phyloP scores from a whole-genome alignment of 2,113 vertebrate species.

The Sorex fumeus region DNA sequence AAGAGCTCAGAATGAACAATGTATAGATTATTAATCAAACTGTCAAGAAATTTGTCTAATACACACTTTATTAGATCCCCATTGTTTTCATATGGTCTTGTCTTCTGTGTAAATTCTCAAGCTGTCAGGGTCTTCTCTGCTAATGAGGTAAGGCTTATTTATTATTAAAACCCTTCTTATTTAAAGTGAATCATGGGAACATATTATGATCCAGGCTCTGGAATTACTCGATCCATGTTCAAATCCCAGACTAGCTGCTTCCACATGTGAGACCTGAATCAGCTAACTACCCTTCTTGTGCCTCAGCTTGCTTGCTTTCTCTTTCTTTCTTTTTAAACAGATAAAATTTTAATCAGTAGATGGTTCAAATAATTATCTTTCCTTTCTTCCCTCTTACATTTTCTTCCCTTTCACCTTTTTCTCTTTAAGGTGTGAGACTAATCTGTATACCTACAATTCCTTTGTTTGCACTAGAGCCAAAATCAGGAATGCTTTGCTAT shows the following conservation, averaged over 20 bases:
- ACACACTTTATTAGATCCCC: slow-evolving; percentile 37
- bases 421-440: no score
- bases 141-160: slow-evolving; percentile 7
- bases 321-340: no score
- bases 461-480: no score
- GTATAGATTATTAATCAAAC: slow-evolving; percentile 56
- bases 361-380: no score
- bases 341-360: no score
- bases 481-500: no score
- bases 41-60: slow-evolving; percentile 67
- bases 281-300: not conserved
- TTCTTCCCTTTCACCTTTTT: no score
- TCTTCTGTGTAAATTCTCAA: slow-evolving; percentile 20
- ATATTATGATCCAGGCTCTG: not conserved
- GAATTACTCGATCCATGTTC: not conserved
- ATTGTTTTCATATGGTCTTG: slow-evolving; percentile 36
- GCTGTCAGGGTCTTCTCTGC: slow-evolving; percentile 5
- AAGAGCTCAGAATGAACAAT: slow-evolving; percentile 65
- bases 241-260: not conserved
- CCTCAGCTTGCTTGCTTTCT: slow-evolving; percentile 12
- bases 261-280: not conserved
- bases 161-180: slow-evolving; percentile 30
- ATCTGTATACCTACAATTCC: no score
- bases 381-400: no score
- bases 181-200: not conserved